Evolutionary conservation across 2,113 vertebrate species (phyloP).

Genomic region (Coturnix japonica): DNA sequence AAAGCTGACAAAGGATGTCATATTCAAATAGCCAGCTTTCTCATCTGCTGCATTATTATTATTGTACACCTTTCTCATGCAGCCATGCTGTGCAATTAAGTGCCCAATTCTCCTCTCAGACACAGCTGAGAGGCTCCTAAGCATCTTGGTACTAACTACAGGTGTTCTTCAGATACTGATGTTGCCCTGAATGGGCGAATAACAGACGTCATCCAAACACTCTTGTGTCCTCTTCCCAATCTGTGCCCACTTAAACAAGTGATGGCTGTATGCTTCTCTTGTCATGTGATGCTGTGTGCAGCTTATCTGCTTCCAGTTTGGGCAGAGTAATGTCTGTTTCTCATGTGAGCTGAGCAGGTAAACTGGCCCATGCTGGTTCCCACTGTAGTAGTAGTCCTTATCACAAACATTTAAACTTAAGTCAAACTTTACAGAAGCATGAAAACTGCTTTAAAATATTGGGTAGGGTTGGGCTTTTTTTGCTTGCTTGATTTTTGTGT

Average conservation of each 20-base stretch:
- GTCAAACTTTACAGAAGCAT: background rate
- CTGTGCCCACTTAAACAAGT: rapidly evolving
- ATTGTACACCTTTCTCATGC: background rate
- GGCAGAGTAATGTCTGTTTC: background rate
- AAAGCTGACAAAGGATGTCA: slow-evolving; percentile 50
- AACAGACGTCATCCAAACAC: background rate
- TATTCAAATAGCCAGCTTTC: slow-evolving; percentile 21
- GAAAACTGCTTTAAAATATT: background rate
- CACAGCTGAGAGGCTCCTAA: background rate
- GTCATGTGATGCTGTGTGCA: background rate
- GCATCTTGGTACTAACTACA: background rate
- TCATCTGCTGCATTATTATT: slow-evolving; percentile 36
- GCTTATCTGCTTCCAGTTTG: background rate
- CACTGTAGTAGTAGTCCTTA: background rate
- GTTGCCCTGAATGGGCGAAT: background rate
- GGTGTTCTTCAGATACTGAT: background rate
- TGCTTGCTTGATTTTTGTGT: background rate
- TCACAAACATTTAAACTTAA: background rate
- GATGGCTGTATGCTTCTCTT: background rate
- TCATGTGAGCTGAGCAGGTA: background rate
- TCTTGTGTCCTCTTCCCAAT: background rate
- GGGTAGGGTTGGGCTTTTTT: background rate
- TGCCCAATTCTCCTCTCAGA: background rate
- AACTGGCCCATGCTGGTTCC: background rate
- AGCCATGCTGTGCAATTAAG: background rate